Evolutionary conservation across 2,888 invertebrate genomes (phyloP).

Genomic region (Parthenolecanium corni): DNA sequence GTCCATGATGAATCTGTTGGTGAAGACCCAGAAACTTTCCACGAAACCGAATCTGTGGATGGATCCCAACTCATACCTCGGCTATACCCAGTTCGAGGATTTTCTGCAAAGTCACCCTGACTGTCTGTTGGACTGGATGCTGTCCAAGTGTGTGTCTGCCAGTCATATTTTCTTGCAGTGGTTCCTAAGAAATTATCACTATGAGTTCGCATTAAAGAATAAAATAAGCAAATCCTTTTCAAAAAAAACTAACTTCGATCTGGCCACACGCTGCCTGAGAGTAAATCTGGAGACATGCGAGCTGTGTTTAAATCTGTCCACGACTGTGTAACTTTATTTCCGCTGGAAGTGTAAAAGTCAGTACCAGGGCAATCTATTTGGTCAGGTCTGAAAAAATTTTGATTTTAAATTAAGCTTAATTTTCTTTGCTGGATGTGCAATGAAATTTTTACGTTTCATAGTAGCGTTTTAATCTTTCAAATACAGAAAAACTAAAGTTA

Average conservation of each 20-base stretch:
- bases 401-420: too few relatives aligned
- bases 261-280: not conserved
- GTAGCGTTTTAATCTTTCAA: too few relatives aligned
- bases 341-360: slow-evolving; percentile 32
- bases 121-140: slow-evolving; percentile 35
- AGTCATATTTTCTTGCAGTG: slow-evolving; percentile 15
- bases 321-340: slow-evolving; percentile 1
- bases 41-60: slow-evolving; percentile 33
- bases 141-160: slow-evolving; percentile 8
- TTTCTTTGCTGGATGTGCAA: too few relatives aligned
- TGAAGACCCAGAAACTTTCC: slow-evolving; percentile 15
- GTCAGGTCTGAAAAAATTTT: slow-evolving; percentile 41
- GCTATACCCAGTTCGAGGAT: slow-evolving; percentile 40
- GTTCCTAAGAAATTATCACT: not conserved
- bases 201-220: not conserved
- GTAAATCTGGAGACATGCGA: slow-evolving; percentile 4
- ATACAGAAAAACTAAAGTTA: too few relatives aligned
- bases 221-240: not conserved
- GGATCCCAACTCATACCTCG: slow-evolving; percentile 43
- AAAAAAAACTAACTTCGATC: slow-evolving; percentile 7
- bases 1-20: slow-evolving; percentile 29
- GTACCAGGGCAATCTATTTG: slow-evolving; percentile 41
- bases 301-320: slow-evolving; percentile 17
- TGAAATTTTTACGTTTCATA: too few relatives aligned
- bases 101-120: slow-evolving; percentile 13